Base-by-base conservation (phyloP, 2,797 vertebrate species). In the Adrianichthys oophorus region DNA sequence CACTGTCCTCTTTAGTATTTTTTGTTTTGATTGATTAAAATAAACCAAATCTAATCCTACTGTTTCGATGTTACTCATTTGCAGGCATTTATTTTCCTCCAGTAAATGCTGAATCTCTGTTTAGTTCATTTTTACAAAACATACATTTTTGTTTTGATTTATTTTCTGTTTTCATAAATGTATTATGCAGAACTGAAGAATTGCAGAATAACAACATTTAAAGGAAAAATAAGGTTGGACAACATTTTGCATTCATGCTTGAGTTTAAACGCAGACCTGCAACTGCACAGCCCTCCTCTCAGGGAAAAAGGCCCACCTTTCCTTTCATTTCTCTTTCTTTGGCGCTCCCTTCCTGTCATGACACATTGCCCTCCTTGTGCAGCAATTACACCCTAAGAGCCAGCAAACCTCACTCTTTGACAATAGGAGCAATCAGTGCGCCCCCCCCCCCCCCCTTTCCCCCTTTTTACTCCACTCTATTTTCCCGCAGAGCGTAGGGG, bases 401-500 rank as follows among this genome's bases (percentile, higher is more conserved):
- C 80, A 77, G 74, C 71, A 81, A 87, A 85, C 79, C 74, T 87
- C 78, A 83, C 72, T 86, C 78, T 82, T 84, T 92, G 87, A 93
- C 92, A 93, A 93, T 91, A 86, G 90, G 85, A 83, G 88, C 91
- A 92, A 93, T 93, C 91, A 93, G 85, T 73, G 75, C 60, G 74
- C 84, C 79, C 80, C 80, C 72, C 82, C 74, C 51, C 74, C 76
- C 52, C 62, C 65, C 13, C 17, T 63, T 51, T 77, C 58, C 68
- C 76, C 69, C 75, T 82, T 37, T 37, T 79, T 62, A 69, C 72
- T 62, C 59, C 65, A 37, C 67, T 70, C 63, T 74, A 59, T 72
- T 78, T 78, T 83, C 65, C 70, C 67, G 73, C 78, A 64, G 72
- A 81, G 84, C 72, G 84, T 72, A 81, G 82, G 26, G 70, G 78